These are phyloP conservation scores for Platycheirus rosarum DNA, from an alignment of 2,888 invertebrate species.

Conservation along the genomic window DNA sequence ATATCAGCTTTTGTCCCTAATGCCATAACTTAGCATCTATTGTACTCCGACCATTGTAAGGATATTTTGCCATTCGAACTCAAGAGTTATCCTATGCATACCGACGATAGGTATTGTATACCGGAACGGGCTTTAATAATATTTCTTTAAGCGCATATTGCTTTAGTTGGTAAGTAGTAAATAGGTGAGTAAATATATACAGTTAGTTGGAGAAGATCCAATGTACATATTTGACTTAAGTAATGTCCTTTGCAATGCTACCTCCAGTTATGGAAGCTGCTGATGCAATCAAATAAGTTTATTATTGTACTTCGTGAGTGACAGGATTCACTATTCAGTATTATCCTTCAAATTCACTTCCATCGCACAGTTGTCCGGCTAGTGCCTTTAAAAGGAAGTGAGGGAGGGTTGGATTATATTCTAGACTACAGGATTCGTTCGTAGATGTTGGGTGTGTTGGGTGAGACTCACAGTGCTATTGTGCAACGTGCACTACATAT, in stretches of 20 bases:
- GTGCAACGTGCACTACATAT: neutral
- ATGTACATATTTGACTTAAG: constrained; percentile 1
- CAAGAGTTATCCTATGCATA: constrained; percentile 10
- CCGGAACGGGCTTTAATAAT: constrained; percentile 27
- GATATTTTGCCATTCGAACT: constrained; percentile 27
- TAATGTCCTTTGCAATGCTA: neutral
- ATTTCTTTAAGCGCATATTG: constrained; percentile 24
- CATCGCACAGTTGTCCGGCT: too few species aligned
- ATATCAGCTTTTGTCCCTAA: constrained; percentile 39
- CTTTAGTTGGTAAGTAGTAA: neutral
- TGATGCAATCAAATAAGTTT: constrained; percentile 37
- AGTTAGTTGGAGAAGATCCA: neutral
- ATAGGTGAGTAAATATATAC: neutral
- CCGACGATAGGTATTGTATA: neutral
- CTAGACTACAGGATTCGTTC: neutral
- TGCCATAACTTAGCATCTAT: constrained; percentile 39
- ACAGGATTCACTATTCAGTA: too few species aligned
- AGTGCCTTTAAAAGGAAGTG: too few species aligned
- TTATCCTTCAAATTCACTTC: too few species aligned
- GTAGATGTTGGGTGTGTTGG: neutral
- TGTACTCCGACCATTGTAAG: constrained; percentile 26
- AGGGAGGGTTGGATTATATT: constrained; percentile 21
- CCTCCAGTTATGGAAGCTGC: neutral
- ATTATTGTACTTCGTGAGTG: constrained; percentile 37
- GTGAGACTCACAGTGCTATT: constrained; percentile 2